Base-by-base conservation (phyloP, 2,888 invertebrate species). In the Argynnis bischoffii region DNA sequence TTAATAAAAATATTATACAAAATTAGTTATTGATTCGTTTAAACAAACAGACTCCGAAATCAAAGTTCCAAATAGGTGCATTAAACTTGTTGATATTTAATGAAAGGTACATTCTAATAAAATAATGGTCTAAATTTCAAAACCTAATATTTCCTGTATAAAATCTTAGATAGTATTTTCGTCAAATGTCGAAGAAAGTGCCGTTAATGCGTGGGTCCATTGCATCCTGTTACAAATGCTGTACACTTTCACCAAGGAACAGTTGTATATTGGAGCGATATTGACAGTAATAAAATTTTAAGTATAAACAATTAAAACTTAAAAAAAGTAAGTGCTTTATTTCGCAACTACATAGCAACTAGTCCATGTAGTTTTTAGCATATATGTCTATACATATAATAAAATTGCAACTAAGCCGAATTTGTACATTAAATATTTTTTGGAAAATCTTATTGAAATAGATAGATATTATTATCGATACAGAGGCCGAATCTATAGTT, bases 181-280 rank as follows among this genome's bases (percentile, higher is more conserved):
- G 50, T 54, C 57, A 59, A 66, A 66, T 50, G 59, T 26, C 35
- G 51, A 50, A 50, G 56, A 64, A 55, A 64, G 69, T 67, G 50
- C 69, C 69, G 69, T 66, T 61, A 63, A 13, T 35, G 5, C 18
- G 46, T 66, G 50, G 46, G 14, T 35, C 53, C 55, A 67, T 63
- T 64, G 26, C 56, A 63, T 69, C 63, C 66, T 71, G 69, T 67
- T 57, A 67, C 56, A 60, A 46, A 51, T 46, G 53, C 48, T 63
- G 31, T 13, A 41, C 3, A 61, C 71, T 71, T 71, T 71, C 71
- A 64, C 70, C 55, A 21, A 66, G 69, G 71, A 71, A 71, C 61
- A 60, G 55, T 54, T 31, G 55, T 21, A 59, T 46, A n/a, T 8
- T 13, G 48, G 41, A 41, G 47, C 35, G 35, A 41, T 8, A 41